Conservation (phyloP, 2,113 vertebrate genomes). For the Struthio camelus region DNA sequence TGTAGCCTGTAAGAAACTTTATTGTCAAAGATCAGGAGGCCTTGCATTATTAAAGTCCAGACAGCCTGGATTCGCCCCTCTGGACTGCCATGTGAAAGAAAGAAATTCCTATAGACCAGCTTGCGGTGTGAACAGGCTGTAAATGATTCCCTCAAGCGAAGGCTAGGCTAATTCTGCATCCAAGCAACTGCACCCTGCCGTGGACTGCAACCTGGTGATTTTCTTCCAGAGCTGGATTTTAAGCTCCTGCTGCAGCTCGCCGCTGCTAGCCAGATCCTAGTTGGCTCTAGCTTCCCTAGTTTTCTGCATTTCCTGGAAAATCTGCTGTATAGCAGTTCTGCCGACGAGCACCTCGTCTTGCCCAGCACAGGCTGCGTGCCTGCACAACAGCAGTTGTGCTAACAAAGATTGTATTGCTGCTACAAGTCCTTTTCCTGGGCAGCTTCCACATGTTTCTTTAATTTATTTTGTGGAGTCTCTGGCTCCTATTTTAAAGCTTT, state of each 20-base stretch:
- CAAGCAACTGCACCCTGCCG: neutral
- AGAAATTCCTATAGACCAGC: neutral
- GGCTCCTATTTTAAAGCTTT: neutral
- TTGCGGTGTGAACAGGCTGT: neutral
- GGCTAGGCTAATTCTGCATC: neutral
- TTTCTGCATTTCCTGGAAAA: neutral
- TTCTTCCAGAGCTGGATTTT: neutral
- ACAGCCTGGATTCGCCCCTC: neutral
- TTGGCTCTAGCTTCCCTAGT: neutral
- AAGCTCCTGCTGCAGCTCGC: neutral
- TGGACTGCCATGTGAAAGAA: neutral
- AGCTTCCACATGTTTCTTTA: neutral
- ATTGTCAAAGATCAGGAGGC: neutral
- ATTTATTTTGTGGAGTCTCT: neutral
- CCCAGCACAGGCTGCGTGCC: accelerated
- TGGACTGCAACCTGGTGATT: neutral
- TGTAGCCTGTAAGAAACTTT: neutral
- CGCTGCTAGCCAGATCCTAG: neutral
- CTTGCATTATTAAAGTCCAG: neutral
- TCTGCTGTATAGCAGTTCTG: neutral
- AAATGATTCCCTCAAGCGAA: accelerated
- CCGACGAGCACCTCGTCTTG: neutral
- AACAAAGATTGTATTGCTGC: neutral
- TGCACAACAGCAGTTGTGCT: neutral
- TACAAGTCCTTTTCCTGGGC: neutral